Conservation (phyloP, 2,113 vertebrate genomes). For the Antechinus flavipes region DNA sequence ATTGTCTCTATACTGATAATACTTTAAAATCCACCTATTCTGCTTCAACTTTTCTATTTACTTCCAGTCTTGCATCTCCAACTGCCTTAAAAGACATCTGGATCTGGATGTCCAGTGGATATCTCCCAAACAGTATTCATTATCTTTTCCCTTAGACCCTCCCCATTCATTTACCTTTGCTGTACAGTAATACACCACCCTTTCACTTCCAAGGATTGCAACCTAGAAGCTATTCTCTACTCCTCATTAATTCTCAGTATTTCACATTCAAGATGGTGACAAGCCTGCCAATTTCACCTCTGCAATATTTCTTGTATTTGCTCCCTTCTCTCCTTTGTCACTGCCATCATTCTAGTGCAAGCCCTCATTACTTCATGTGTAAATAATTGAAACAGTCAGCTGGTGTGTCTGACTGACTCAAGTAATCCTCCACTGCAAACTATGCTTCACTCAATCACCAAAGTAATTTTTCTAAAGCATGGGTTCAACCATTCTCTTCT, state of each 20-base stretch:
- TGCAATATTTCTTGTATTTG: not conserved
- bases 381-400: not conserved
- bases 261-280: not conserved
- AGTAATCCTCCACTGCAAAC: not conserved
- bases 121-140: not conserved
- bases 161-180: not conserved
- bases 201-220: not conserved
- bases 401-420: not conserved
- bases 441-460: not conserved
- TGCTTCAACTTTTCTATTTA: not conserved
- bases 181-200: not conserved
- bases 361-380: not conserved
- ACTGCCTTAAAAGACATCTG: not conserved
- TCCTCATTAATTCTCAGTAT: not conserved
- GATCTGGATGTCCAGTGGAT: not conserved
- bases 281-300: not conserved
- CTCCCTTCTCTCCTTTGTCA: not conserved
- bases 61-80: not conserved
- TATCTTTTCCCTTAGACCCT: not conserved
- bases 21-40: not conserved
- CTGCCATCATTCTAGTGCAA: not conserved
- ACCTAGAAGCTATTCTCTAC: not conserved
- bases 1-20: not conserved
- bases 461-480: not conserved
- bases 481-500: not conserved